Evolutionary conservation across 2,888 invertebrate genomes (phyloP).

Genomic region (Lasioglossum calceatum): DNA sequence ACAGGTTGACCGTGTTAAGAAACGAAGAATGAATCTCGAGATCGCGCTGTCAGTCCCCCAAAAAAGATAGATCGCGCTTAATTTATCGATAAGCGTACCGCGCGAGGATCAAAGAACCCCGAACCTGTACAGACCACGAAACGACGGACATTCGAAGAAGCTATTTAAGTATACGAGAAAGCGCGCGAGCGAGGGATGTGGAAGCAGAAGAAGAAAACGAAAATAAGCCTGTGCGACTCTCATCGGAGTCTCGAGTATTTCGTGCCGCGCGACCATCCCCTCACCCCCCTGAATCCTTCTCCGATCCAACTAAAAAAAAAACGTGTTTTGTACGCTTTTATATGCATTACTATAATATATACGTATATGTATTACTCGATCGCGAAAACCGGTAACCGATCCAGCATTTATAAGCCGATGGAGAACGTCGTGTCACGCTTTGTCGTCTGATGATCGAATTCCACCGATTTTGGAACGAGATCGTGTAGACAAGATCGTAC

Average conservation of each 20-base stretch:
- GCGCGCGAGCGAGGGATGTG: conserved; percentile 22
- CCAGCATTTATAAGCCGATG: conserved; percentile 40
- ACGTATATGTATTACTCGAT: conserved; percentile 44
- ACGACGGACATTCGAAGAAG: conserved; percentile 34
- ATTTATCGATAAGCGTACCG: conserved; percentile 22
- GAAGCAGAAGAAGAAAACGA: conserved; percentile 17
- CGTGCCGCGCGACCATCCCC: conserved; percentile 22
- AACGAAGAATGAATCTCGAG: conserved; percentile 10
- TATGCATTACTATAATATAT: conserved; percentile 53
- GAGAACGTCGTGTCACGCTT: conserved; percentile 25
- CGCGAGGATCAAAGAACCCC: conserved; percentile 20
- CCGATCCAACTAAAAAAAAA: conserved; percentile 16
- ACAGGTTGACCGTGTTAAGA: not conserved
- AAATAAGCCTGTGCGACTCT: conserved; percentile 15
- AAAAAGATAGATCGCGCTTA: conserved; percentile 1
- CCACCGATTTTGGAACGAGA: not conserved
- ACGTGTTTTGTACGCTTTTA: conserved; percentile 65
- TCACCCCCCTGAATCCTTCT: not conserved
- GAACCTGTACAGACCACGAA: conserved; percentile 41
- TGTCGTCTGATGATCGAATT: conserved; percentile 26
- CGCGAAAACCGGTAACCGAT: conserved; percentile 42
- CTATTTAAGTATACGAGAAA: conserved; percentile 44
- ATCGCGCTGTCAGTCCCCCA: not conserved
- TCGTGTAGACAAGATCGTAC: not conserved
- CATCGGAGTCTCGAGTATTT: conserved; percentile 37